Conservation (phyloP, 1,140 invertebrate genomes). For the Drosophila rufa region DNA sequence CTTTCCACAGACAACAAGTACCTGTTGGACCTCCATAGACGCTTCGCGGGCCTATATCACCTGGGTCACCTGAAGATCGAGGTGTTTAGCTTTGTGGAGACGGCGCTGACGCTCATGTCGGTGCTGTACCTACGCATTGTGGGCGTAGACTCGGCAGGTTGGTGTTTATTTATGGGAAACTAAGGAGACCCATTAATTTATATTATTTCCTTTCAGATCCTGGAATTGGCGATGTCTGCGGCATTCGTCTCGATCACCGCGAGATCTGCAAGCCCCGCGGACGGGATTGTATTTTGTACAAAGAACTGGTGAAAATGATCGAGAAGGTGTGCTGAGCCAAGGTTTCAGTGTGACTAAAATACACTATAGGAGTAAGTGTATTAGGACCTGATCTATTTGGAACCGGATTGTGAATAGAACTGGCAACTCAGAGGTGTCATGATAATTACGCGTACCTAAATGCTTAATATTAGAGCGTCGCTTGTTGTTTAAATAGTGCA, state of each 20-base stretch:
- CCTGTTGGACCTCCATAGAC: slow-evolving; percentile 87
- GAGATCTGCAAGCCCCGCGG: slow-evolving; percentile 90
- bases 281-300: slow-evolving; percentile 88
- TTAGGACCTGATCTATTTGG: slow-evolving; percentile 54
- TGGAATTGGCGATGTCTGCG: slow-evolving; percentile 88
- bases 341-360: not conserved
- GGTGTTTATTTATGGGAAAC: slow-evolving; percentile 10
- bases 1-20: slow-evolving; percentile 87
- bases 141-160: slow-evolving; percentile 89
- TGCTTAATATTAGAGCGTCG: slow-evolving; percentile 31
- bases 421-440: slow-evolving; percentile 60
- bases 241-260: slow-evolving; percentile 89
- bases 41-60: slow-evolving; percentile 86
- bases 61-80: slow-evolving; percentile 85
- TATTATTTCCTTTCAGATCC: slow-evolving; percentile 86
- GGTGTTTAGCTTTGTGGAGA: slow-evolving; percentile 89
- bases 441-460: slow-evolving; percentile 71
- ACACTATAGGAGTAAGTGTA: slow-evolving; percentile 7
- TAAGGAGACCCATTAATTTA: too few species aligned
- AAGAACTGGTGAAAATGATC: slow-evolving; percentile 87
- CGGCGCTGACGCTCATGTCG: slow-evolving; percentile 89
- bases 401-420: slow-evolving; percentile 71
- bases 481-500: slow-evolving; percentile 50
- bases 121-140: slow-evolving; percentile 89
- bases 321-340: slow-evolving; percentile 81